Percentiles rank a stretch among this genome's conserved stretches.
Evolutionary conservation across 2,797 vertebrate genomes (phyloP).

Genomic region (Iguana delicatissima): DNA sequence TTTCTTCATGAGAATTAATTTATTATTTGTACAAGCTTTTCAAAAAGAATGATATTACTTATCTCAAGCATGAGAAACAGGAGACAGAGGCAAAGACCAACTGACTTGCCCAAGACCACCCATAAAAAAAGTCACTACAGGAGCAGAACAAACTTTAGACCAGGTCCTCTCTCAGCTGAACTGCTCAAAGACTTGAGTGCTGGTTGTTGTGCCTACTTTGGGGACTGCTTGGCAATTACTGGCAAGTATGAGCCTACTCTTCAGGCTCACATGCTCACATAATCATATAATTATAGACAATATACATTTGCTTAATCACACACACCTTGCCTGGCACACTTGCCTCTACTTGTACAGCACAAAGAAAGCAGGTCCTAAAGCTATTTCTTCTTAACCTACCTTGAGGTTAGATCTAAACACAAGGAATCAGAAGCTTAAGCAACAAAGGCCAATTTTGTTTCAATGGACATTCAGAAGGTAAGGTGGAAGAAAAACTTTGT

Average conservation of each 20-base stretch:
- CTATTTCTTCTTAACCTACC: conserved; percentile 52
- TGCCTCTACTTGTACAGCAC: conserved; percentile 70
- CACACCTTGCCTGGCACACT: conserved; percentile 35
- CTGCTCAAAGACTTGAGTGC: background rate
- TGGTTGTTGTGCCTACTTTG: background rate
- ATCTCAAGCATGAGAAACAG: background rate
- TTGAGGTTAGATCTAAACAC: conserved; percentile 44
- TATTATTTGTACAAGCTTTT: background rate
- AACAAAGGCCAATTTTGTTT: conserved; percentile 49
- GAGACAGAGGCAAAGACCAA: background rate
- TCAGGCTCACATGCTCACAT: background rate
- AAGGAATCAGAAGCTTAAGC: conserved; percentile 33
- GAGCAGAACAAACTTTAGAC: too few relatives aligned
- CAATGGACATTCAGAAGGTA: background rate
- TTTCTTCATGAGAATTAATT: background rate
- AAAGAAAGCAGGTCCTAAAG: conserved; percentile 60
- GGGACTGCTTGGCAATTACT: background rate
- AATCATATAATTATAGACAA: conserved; percentile 35
- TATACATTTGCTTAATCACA: conserved; percentile 62
- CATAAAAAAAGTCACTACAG: background rate
- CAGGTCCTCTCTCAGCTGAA: background rate
- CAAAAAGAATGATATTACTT: background rate
- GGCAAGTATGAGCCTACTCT: background rate
- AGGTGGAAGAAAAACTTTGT: conserved; percentile 4
- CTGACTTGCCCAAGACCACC: background rate